Evolutionary conservation across 2,888 invertebrate genomes (phyloP).

Genomic region (Ochropleura plecta): DNA sequence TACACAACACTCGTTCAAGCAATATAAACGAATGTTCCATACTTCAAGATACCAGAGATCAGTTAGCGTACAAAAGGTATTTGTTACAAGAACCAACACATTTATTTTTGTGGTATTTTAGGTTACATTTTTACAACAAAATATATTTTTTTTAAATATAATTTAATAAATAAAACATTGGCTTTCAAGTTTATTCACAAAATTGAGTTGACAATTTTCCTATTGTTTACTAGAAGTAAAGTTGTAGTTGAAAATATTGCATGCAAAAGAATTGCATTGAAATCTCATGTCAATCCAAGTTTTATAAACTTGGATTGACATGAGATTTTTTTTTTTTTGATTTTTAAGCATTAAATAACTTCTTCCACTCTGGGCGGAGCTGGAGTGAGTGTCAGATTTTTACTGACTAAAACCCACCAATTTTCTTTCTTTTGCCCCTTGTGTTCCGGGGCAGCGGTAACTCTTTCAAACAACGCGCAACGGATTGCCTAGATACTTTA

Average conservation of each 20-base stretch:
- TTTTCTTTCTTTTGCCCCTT: no score
- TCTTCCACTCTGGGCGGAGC: no score
- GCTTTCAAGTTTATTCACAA: not conserved
- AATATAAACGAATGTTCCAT: slow-evolving; percentile 34
- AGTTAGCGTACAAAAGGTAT: not conserved
- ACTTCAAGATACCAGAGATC: slow-evolving; percentile 24
- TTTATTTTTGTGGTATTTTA: not conserved
- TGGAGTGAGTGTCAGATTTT: no score
- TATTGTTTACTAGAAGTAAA: not conserved
- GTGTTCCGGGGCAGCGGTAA: no score
- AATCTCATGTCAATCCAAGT: no score
- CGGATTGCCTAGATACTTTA: not conserved
- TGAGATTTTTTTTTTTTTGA: no score
- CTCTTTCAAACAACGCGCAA: no score
- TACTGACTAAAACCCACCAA: no score
- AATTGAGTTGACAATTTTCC: not conserved
- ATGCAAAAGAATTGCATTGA: no score
- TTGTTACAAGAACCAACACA: not conserved
- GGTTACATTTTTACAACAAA: not conserved
- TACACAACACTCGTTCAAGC: slow-evolving; percentile 28
- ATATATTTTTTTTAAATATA: not conserved
- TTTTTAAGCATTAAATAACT: no score
- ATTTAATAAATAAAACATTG: not conserved
- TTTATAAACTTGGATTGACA: not conserved
- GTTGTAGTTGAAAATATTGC: not conserved